phyloP scores from a whole-genome alignment of 2,797 vertebrate species.

The Enteromius radiatus region DNA sequence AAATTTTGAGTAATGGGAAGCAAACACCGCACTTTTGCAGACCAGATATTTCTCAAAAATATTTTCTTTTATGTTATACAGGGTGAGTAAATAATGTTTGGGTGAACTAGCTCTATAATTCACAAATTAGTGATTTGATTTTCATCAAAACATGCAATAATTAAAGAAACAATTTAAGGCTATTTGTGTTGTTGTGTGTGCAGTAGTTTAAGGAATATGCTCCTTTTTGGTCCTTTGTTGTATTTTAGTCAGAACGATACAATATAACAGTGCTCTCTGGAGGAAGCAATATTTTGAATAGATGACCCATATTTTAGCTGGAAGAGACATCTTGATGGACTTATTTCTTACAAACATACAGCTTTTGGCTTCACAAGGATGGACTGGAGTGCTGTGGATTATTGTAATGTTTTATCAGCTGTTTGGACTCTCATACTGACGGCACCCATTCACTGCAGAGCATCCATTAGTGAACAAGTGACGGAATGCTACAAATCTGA shows the following conservation, averaged over 20 bases:
- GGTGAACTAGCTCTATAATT: background rate
- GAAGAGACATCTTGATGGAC: background rate
- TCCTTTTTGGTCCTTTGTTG: background rate
- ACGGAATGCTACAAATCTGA: background rate
- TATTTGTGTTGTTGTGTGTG: background rate
- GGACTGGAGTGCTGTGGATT: background rate
- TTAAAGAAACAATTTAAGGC: background rate
- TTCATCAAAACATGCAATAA: constrained; percentile 3
- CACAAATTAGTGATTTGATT: background rate
- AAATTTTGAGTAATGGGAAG: background rate
- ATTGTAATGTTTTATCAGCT: background rate
- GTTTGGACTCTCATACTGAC: background rate
- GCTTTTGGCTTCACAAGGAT: background rate
- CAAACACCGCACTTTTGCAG: background rate
- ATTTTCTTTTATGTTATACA: background rate
- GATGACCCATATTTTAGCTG: background rate
- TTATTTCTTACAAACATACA: background rate
- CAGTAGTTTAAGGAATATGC: background rate
- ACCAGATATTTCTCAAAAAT: background rate
- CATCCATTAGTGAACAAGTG: background rate
- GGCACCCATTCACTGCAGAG: background rate
- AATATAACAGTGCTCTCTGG: background rate
- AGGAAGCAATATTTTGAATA: background rate
- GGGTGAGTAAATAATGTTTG: background rate
- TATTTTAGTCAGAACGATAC: background rate